Evolutionary conservation across 37 sponge, comb jelly and placozoan species (phyloP).

Genomic region (Aplysina aerophoba): DNA sequence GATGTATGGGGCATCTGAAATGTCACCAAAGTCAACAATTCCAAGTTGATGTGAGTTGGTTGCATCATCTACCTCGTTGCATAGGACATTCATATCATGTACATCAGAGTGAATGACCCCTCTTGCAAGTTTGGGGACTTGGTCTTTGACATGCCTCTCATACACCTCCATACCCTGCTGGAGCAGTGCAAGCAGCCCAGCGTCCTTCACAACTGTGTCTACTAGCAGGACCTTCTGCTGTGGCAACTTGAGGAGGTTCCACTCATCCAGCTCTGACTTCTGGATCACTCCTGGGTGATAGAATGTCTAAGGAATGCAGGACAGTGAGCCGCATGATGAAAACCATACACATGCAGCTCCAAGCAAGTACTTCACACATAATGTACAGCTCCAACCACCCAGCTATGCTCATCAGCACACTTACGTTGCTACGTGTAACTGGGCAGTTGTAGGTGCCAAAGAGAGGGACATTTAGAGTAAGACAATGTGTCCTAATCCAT

Average conservation of each 20-base stretch:
- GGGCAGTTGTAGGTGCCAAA: too few relatives aligned
- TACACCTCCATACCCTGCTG: constrained; percentile 9
- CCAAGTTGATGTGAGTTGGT: not conserved
- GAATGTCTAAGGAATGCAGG: not conserved
- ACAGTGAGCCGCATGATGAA: too few relatives aligned
- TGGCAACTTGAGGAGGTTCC: constrained; percentile 16
- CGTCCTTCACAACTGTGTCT: not conserved
- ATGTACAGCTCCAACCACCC: too few relatives aligned
- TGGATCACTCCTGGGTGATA: not conserved
- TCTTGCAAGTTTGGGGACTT: not conserved
- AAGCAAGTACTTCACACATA: too few relatives aligned
- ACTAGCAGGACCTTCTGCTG: not conserved
- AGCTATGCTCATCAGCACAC: too few relatives aligned
- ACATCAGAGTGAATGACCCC: constrained; percentile 25
- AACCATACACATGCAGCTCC: too few relatives aligned
- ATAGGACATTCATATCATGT: constrained; percentile 16
- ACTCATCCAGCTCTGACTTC: not conserved
- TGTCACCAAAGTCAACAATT: constrained; percentile 21
- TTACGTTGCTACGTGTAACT: too few relatives aligned
- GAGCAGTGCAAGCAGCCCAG: not conserved
- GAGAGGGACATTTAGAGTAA: too few relatives aligned
- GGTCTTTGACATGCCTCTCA: not conserved
- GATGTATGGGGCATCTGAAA: not conserved
- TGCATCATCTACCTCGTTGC: not conserved
- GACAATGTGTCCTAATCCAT: too few relatives aligned